These are phyloP conservation scores for Zaprionus camerounensis DNA, from an alignment of 1,140 invertebrate species.

Conservation along the genomic window DNA sequence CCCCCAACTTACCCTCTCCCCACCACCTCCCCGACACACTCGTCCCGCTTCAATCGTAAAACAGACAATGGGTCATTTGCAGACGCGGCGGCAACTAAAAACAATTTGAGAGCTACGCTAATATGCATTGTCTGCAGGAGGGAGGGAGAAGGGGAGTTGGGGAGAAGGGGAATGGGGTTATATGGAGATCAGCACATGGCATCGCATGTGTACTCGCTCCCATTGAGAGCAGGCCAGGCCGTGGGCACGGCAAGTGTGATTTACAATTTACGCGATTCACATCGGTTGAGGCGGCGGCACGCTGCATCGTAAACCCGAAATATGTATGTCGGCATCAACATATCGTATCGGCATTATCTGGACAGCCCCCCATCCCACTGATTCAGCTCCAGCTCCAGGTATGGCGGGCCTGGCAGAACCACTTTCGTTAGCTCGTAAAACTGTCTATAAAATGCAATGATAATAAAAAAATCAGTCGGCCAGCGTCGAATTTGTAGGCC, in stretches of 20 bases:
- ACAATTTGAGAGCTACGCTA: constrained; percentile 73
- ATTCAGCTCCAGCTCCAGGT: neutral
- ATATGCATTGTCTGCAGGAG: constrained; percentile 59
- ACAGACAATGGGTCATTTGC: constrained; percentile 75
- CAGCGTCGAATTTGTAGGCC: constrained; percentile 47
- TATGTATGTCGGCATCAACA: constrained; percentile 67
- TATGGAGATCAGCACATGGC: neutral
- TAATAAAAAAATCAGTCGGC: constrained; percentile 71
- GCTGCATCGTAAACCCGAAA: constrained; percentile 70
- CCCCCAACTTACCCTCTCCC: neutral
- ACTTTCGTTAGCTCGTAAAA: constrained; percentile 82
- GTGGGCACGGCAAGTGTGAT: constrained; percentile 61
- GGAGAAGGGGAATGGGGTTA: neutral
- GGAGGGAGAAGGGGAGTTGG: neutral
- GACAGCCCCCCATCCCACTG: neutral
- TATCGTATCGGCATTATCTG: constrained; percentile 53
- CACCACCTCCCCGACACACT: neutral
- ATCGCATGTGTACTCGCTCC: constrained; percentile 1
- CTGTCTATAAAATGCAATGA: constrained; percentile 82
- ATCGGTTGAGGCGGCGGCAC: constrained; percentile 29
- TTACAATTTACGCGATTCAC: constrained; percentile 67
- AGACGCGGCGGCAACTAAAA: constrained; percentile 75
- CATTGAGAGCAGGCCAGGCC: neutral
- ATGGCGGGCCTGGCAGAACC: constrained; percentile 55
- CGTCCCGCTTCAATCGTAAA: neutral